These are phyloP conservation scores for Malurus elegans DNA, from an alignment of 2,113 vertebrate species.

Conservation along the genomic window DNA sequence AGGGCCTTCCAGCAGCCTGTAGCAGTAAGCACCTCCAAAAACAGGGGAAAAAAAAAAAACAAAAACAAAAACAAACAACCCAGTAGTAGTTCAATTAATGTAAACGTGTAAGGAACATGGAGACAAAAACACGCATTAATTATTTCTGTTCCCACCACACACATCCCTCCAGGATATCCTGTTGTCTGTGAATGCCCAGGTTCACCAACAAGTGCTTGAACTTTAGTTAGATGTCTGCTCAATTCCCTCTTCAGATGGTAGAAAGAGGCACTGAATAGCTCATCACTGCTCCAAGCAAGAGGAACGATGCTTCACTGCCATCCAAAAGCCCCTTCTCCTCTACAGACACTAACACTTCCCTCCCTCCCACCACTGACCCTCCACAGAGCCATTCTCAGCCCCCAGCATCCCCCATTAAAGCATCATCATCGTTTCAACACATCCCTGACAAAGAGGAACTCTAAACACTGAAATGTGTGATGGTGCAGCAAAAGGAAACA, in stretches of 20 bases:
- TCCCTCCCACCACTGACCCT: not conserved
- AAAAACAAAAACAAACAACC: not conserved
- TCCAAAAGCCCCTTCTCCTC: not conserved
- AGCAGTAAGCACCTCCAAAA: not conserved
- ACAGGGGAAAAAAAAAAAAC: not conserved
- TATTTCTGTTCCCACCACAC: not conserved
- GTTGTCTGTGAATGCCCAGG: not conserved
- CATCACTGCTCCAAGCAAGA: not conserved
- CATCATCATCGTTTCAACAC: not conserved
- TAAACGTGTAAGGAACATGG: not conserved
- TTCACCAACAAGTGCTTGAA: not conserved
- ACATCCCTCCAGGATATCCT: not conserved
- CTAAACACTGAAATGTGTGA: not conserved
- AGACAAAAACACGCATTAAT: not conserved
- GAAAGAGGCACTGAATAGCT: not conserved
- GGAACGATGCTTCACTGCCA: not conserved
- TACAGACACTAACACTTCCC: not conserved
- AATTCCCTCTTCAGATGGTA: not conserved
- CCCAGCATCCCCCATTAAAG: not conserved
- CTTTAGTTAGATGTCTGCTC: not conserved
- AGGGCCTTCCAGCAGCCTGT: not conserved
- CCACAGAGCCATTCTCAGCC: not conserved
- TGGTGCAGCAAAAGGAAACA: not conserved
- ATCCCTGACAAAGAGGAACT: not conserved
- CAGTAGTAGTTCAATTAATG: not conserved